These are phyloP conservation scores for Drepanosiphum platanoidis DNA, from an alignment of 2,888 invertebrate species.

Conservation along the genomic window DNA sequence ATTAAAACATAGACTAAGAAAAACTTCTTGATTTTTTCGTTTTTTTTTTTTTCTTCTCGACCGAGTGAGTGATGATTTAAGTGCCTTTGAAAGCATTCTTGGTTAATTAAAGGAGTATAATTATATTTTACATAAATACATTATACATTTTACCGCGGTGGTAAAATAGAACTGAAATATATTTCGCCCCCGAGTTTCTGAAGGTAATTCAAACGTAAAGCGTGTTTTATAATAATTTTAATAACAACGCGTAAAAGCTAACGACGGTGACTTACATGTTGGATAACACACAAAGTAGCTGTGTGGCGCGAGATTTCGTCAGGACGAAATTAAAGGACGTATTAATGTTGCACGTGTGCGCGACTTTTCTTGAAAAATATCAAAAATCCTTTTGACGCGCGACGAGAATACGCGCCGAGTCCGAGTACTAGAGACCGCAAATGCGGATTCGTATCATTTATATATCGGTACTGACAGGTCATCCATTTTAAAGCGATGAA, in stretches of 20 bases:
- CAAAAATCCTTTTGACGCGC: too few species aligned
- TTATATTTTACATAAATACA: neutral
- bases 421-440: too few species aligned
- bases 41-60: too few species aligned
- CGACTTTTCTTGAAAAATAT: neutral
- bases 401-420: too few species aligned
- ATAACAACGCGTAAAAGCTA: neutral
- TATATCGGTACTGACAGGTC: too few species aligned
- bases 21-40: slow-evolving; percentile 16
- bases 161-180: neutral
- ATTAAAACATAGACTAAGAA: slow-evolving; percentile 3
- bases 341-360: neutral
- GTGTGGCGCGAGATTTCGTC: too few species aligned
- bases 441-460: too few species aligned
- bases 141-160: neutral
- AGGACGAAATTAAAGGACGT: too few species aligned
- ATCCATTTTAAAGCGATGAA: too few species aligned
- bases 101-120: slow-evolving; percentile 29
- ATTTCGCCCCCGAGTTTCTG: neutral
- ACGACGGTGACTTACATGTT: neutral
- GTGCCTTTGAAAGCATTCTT: slow-evolving; percentile 16
- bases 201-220: neutral
- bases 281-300: too few species aligned
- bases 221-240: neutral
- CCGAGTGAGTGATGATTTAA: slow-evolving; percentile 12